These are phyloP conservation scores for Scrobipalpa costella DNA, from an alignment of 2,888 invertebrate species.

Conservation along the genomic window DNA sequence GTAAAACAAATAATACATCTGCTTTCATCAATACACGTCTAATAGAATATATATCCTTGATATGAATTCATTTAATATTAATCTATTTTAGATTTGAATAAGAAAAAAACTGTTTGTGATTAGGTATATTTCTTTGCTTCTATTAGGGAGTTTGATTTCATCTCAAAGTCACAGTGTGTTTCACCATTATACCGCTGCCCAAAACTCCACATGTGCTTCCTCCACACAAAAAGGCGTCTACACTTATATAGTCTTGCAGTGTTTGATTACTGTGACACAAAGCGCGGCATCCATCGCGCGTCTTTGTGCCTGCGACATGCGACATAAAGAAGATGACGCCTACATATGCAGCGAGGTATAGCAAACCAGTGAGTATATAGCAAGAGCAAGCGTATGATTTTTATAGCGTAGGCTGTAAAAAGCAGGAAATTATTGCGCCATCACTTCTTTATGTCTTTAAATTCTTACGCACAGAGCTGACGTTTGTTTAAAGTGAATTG, in stretches of 20 bases:
- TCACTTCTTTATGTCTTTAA: neutral
- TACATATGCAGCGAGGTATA: neutral
- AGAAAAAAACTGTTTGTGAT: too few species aligned
- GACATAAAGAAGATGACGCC: slow-evolving; percentile 40
- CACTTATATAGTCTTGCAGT: slow-evolving; percentile 46
- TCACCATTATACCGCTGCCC: too few species aligned
- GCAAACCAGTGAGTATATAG: neutral
- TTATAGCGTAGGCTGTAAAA: slow-evolving; percentile 3
- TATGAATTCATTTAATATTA: too few species aligned
- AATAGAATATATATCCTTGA: too few species aligned
- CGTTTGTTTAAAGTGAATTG: too few species aligned
- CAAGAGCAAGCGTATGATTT: neutral
- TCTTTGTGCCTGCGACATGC: slow-evolving; percentile 56
- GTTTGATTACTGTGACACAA: slow-evolving; percentile 59
- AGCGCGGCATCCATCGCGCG: slow-evolving; percentile 52
- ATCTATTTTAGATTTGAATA: too few species aligned
- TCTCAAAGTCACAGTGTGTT: too few species aligned
- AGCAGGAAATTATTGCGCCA: slow-evolving; percentile 1
- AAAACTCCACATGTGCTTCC: too few species aligned
- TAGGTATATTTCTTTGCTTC: too few species aligned
- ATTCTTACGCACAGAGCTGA: too few species aligned
- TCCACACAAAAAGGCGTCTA: neutral
- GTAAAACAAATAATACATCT: neutral
- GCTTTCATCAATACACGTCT: neutral
- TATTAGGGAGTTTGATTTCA: too few species aligned